A percentile compares a stretch with the other conserved stretches of the same genome.
Evolutionary conservation across 2,113 vertebrate species (phyloP).

Genomic region (Pelobates fuscus): DNA sequence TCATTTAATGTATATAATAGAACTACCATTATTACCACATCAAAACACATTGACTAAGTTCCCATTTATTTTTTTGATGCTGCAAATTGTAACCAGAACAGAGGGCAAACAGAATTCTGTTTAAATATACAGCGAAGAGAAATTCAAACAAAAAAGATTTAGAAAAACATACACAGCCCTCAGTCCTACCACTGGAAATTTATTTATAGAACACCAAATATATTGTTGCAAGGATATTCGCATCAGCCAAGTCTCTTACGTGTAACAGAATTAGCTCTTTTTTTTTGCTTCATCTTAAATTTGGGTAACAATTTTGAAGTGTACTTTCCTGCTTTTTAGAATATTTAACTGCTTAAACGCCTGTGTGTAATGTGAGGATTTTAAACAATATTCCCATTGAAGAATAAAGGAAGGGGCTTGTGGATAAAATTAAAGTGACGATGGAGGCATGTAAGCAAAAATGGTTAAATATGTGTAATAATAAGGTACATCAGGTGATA

Average conservation of each 20-base stretch:
- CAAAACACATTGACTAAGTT: slow-evolving; percentile 32
- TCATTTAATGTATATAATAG: slow-evolving; percentile 42
- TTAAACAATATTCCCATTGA: too few species aligned
- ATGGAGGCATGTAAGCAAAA: too few species aligned
- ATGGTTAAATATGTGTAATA: too few species aligned
- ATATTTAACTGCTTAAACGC: too few species aligned
- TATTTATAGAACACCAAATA: slow-evolving; percentile 46
- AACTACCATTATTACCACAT: slow-evolving; percentile 42
- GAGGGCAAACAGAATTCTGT: slow-evolving; percentile 38
- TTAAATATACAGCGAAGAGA: slow-evolving; percentile 35
- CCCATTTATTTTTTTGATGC: slow-evolving; percentile 45
- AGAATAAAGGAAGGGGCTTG: too few species aligned
- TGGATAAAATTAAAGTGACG: too few species aligned
- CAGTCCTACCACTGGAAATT: slow-evolving; percentile 31
- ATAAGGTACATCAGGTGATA: too few species aligned
- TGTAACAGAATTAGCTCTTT: background rate
- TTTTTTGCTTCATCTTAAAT: too few species aligned
- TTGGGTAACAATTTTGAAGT: too few species aligned
- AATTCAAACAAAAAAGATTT: slow-evolving; percentile 39
- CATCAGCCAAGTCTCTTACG: slow-evolving; percentile 35
- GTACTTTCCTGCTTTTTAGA: too few species aligned
- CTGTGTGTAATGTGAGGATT: too few species aligned
- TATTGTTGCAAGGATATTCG: slow-evolving; percentile 44
- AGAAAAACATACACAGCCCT: slow-evolving; percentile 41
- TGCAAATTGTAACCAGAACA: slow-evolving; percentile 41